Evolutionary conservation across 2,888 invertebrate species (phyloP).

Genomic region (Pegoplata infirma): DNA sequence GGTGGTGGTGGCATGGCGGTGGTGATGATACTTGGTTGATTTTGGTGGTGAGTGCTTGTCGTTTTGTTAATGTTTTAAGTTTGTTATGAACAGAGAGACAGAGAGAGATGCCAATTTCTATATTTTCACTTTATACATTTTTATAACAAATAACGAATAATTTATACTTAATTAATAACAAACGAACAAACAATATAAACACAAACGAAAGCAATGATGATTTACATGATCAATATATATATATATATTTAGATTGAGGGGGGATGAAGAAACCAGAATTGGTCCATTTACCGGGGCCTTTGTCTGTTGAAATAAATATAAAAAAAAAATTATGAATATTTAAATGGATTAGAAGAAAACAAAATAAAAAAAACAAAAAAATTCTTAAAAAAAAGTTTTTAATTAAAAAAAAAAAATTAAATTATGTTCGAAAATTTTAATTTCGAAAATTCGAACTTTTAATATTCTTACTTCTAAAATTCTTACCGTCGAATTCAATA

Average conservation of each 20-base stretch:
- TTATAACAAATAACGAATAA: slow-evolving; percentile 51
- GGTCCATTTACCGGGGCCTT: slow-evolving; percentile 78
- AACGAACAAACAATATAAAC: slow-evolving; percentile 49
- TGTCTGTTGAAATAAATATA: slow-evolving; percentile 73
- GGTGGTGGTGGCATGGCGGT: neutral
- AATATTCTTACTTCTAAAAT: too few species aligned
- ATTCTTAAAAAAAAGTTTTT: slow-evolving; percentile 19
- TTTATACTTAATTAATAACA: slow-evolving; percentile 11
- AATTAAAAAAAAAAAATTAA: slow-evolving; percentile 15
- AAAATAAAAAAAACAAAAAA: slow-evolving; percentile 23
- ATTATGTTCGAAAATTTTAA: too few species aligned
- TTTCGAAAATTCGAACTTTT: too few species aligned
- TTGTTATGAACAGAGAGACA: slow-evolving; percentile 41
- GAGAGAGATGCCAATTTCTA: slow-evolving; percentile 21
- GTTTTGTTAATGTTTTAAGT: slow-evolving; percentile 48
- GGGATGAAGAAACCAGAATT: slow-evolving; percentile 34
- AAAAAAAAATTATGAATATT: slow-evolving; percentile 45
- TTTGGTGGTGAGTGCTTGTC: slow-evolving; percentile 57
- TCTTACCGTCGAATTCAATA: too few species aligned
- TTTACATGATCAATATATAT: slow-evolving; percentile 6
- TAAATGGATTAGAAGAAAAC: slow-evolving; percentile 11
- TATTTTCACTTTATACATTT: slow-evolving; percentile 20
- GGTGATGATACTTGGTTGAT: neutral
- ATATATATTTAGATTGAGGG: too few species aligned
- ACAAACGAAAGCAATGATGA: slow-evolving; percentile 54